Conservation (phyloP, 1,140 invertebrate genomes). For the Xylocopa sonorina region DNA sequence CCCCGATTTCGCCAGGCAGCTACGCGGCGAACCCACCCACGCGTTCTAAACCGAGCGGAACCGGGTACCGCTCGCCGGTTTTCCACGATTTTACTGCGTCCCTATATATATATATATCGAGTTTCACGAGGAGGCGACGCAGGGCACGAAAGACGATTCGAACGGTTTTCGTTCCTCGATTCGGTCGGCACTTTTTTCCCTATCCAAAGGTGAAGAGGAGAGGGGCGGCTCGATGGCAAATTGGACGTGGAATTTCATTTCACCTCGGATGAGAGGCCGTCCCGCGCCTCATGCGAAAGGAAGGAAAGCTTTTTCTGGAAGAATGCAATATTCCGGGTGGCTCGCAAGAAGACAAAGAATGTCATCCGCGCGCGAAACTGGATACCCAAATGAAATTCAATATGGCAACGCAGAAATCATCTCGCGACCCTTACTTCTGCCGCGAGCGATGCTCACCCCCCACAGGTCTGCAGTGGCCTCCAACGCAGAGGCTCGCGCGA, state of each 20-base stretch:
- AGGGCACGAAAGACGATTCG: slow-evolving; percentile 25
- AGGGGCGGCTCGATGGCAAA: slow-evolving; percentile 63
- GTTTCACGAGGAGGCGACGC: slow-evolving; percentile 33
- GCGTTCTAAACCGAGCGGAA: slow-evolving; percentile 35
- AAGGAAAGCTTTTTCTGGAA: slow-evolving; percentile 69
- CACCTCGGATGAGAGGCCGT: slow-evolving; percentile 63
- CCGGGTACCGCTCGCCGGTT: slow-evolving; percentile 27
- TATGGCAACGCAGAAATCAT: slow-evolving; percentile 67
- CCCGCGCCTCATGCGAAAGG: slow-evolving; percentile 45
- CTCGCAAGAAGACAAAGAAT: slow-evolving; percentile 68
- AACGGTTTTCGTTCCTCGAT: background rate
- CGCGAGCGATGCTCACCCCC: too few relatives aligned
- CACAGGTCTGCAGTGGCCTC: too few relatives aligned
- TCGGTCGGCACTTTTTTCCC: slow-evolving; percentile 26
- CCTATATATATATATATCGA: too few relatives aligned
- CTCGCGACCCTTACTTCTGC: background rate
- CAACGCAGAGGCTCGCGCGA: too few relatives aligned
- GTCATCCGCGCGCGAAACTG: slow-evolving; percentile 69
- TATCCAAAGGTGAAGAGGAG: slow-evolving; percentile 34
- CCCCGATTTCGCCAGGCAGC: too few relatives aligned
- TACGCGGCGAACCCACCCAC: slow-evolving; percentile 30
- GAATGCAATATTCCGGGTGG: slow-evolving; percentile 67
- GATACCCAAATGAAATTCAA: slow-evolving; percentile 71
- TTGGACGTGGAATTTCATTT: slow-evolving; percentile 72
- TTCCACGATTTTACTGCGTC: slow-evolving; percentile 43